Evolutionary conservation across 2,113 vertebrate genomes (phyloP).

Genomic region (Scartelaos histophorus): DNA sequence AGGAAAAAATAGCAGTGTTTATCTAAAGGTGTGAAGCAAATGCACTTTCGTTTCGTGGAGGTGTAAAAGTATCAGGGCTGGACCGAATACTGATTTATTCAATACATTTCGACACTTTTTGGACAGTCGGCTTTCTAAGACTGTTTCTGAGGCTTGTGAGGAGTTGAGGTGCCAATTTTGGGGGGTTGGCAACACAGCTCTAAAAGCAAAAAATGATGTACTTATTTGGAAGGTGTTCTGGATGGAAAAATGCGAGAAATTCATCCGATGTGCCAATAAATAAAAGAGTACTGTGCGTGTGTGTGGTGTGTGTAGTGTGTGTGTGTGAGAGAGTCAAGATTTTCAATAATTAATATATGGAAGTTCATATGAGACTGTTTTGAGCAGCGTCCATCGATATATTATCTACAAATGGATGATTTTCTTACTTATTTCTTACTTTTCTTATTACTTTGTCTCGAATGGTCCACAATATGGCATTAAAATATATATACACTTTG

Average conservation of each 20-base stretch:
- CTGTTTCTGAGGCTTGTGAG: constrained; percentile 16
- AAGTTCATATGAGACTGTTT: not conserved
- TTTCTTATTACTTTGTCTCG: too few species aligned
- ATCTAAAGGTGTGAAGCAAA: constrained; percentile 61
- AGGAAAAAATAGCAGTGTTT: constrained; percentile 50
- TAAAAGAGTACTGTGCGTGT: not conserved
- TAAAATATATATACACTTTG: too few species aligned
- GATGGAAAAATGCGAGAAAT: not conserved
- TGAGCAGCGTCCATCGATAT: not conserved
- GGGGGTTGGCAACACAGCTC: constrained; percentile 22
- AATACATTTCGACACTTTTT: constrained; percentile 57
- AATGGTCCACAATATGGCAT: too few species aligned
- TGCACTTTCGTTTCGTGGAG: constrained; percentile 35
- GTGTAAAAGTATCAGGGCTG: constrained; percentile 15
- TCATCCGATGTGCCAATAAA: not conserved
- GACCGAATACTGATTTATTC: constrained; percentile 55
- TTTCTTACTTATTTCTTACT: too few species aligned
- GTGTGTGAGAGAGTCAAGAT: not conserved
- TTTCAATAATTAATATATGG: not conserved
- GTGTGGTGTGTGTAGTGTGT: not conserved
- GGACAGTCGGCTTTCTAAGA: constrained; percentile 33
- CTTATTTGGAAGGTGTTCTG: not conserved
- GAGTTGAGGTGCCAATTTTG: constrained; percentile 26
- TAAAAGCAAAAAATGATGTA: constrained; percentile 26
- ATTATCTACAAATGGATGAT: too few species aligned